Percentiles rank a stretch among this genome's conserved stretches.
Evolutionary conservation across 2,113 vertebrate species (phyloP).

Genomic region (Lepus europaeus): DNA sequence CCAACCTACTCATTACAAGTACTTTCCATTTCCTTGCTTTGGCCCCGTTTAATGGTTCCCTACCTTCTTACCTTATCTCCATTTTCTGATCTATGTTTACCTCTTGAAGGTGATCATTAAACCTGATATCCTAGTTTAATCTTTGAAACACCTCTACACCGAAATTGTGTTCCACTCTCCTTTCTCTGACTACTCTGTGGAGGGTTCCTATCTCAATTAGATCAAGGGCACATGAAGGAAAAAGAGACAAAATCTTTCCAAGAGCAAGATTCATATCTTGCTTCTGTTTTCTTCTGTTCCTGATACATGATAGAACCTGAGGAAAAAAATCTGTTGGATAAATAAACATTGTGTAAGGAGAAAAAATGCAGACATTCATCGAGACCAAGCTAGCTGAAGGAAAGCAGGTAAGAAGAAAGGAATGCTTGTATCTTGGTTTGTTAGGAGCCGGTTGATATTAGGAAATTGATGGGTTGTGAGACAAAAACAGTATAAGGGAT

Average conservation of each 20-base stretch:
- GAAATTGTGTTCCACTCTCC: not conserved
- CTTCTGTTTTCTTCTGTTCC: not conserved
- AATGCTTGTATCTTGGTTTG: not conserved
- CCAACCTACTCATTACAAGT: not conserved
- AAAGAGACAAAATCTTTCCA: not conserved
- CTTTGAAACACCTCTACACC: not conserved
- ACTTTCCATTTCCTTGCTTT: not conserved
- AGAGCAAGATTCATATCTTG: not conserved
- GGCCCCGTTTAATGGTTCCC: not conserved
- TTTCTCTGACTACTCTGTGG: not conserved
- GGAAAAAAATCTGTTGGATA: not conserved
- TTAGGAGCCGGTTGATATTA: not conserved
- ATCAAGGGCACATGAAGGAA: not conserved
- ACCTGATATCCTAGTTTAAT: not conserved
- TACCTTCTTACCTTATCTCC: not conserved
- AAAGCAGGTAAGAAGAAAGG: constrained; percentile 10
- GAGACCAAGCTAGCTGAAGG: not conserved
- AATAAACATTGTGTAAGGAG: constrained; percentile 19
- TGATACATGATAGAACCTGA: not conserved
- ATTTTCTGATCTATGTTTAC: constrained; percentile 40
- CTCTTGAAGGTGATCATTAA: not conserved
- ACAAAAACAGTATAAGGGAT: not conserved
- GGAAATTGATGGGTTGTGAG: not conserved
- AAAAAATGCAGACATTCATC: not conserved
- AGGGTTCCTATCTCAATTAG: not conserved